Conservation (phyloP, 2,797 vertebrate genomes). For the Coendou prehensilis region DNA sequence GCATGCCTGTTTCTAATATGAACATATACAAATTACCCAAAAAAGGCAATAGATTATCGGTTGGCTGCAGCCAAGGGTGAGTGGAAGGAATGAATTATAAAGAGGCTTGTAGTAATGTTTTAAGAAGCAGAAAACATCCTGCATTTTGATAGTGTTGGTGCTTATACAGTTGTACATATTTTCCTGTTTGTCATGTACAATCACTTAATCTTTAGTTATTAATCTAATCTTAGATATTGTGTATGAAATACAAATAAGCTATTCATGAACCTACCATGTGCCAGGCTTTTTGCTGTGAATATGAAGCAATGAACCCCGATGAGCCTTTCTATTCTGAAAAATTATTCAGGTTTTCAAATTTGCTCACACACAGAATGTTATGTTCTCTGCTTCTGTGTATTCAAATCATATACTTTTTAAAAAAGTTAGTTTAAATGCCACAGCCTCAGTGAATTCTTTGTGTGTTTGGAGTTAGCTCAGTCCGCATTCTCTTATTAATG, state of each 20-base stretch:
- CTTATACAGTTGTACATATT: background rate
- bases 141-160: background rate
- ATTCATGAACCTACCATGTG: background rate
- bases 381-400: background rate
- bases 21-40: background rate
- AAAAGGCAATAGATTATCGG: background rate
- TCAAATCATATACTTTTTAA: slow-evolving; percentile 29
- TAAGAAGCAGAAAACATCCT: background rate
- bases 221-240: background rate
- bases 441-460: background rate
- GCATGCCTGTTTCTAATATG: background rate
- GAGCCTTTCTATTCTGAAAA: background rate
- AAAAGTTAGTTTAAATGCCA: slow-evolving; percentile 66
- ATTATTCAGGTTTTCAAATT: slow-evolving; percentile 2
- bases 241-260: background rate
- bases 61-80: background rate
- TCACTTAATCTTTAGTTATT: background rate
- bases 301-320: background rate
- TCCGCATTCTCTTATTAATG: slow-evolving; percentile 4
- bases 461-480: background rate
- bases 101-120: background rate
- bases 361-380: background rate
- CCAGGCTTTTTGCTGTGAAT: background rate
- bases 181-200: background rate
- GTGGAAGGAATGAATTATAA: background rate